Percentiles rank a stretch among this genome's conserved stretches.
Conservation (phyloP, 92 coral and sea anemone genomes). For the Actinostola sp. region DNA sequence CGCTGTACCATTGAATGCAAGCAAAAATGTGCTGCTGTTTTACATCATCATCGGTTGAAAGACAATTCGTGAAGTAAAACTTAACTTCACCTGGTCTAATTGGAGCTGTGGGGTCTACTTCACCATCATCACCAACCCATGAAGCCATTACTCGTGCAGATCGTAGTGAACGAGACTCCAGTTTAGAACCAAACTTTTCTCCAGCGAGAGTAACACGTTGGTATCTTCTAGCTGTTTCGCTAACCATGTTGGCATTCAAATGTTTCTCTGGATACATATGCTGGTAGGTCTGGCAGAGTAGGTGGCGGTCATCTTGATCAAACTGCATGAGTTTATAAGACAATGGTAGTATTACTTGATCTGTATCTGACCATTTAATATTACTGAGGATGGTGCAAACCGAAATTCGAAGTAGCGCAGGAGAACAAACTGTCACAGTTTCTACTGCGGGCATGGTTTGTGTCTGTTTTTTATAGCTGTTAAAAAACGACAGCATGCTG, state of each 20-base stretch:
- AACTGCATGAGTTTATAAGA: conserved; percentile 23
- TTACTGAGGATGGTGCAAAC: background rate
- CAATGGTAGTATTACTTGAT: conserved; percentile 1
- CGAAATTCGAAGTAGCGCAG: background rate
- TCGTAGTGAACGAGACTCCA: conserved; percentile 39
- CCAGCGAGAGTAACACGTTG: conserved; percentile 24
- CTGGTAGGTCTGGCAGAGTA: conserved; percentile 1
- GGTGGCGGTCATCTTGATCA: conserved; percentile 15
- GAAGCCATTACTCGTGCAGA: conserved; percentile 64
- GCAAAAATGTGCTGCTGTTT: conserved; percentile 47
- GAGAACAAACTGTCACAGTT: background rate
- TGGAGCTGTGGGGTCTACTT: conserved; percentile 25
- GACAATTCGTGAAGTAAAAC: conserved; percentile 32
- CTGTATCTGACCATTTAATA: conserved; percentile 15
- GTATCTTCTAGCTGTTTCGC: conserved; percentile 20
- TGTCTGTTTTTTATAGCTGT: background rate
- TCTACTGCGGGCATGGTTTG: background rate
- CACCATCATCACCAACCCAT: conserved; percentile 51
- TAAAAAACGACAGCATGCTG: conserved; percentile 2
- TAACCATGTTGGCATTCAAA: conserved; percentile 1
- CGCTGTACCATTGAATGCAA: conserved; percentile 40
- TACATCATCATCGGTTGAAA: conserved; percentile 21
- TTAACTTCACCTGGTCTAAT: conserved; percentile 42
- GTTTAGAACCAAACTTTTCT: conserved; percentile 47
- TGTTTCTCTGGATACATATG: conserved; percentile 2